phyloP scores from a whole-genome alignment of 2,113 vertebrate species.

The Coracopsis vasa region DNA sequence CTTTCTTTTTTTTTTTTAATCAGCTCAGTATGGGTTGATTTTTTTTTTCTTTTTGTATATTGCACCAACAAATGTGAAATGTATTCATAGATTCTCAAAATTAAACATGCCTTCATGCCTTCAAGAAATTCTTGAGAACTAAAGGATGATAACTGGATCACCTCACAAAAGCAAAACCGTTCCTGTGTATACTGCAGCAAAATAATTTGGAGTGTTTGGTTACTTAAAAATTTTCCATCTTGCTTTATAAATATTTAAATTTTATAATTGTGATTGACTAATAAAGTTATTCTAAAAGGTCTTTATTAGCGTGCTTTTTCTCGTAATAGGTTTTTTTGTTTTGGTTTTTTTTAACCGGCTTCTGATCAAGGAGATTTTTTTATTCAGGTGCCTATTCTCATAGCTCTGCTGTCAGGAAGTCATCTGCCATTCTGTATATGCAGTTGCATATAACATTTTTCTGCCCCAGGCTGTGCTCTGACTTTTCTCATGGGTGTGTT shows the following conservation, averaged over 20 bases:
- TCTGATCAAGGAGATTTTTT: background rate
- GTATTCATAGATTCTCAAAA: background rate
- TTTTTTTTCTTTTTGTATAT: background rate
- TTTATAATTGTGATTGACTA: constrained; percentile 70
- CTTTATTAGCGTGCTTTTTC: background rate
- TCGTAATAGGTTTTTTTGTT: background rate
- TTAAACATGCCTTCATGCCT: background rate
- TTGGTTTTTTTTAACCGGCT: background rate
- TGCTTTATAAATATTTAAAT: constrained; percentile 58
- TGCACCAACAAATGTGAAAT: constrained; percentile 26
- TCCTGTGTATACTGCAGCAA: constrained; percentile 72
- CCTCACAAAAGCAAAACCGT: constrained; percentile 26
- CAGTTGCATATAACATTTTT: fast-evolving
- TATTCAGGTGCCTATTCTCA: background rate
- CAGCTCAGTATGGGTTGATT: background rate
- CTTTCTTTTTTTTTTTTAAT: background rate
- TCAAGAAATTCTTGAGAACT: constrained; percentile 35
- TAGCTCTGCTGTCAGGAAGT: background rate
- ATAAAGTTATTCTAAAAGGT: constrained; percentile 68
- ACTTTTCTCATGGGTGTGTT: background rate
- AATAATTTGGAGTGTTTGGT: constrained; percentile 34
- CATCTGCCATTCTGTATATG: background rate
- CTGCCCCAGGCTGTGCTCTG: fast-evolving
- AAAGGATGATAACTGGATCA: constrained; percentile 6
- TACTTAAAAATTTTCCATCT: constrained; percentile 38